Evolutionary conservation across 2,888 invertebrate species (phyloP).

Genomic region (Homarus gammarus): DNA sequence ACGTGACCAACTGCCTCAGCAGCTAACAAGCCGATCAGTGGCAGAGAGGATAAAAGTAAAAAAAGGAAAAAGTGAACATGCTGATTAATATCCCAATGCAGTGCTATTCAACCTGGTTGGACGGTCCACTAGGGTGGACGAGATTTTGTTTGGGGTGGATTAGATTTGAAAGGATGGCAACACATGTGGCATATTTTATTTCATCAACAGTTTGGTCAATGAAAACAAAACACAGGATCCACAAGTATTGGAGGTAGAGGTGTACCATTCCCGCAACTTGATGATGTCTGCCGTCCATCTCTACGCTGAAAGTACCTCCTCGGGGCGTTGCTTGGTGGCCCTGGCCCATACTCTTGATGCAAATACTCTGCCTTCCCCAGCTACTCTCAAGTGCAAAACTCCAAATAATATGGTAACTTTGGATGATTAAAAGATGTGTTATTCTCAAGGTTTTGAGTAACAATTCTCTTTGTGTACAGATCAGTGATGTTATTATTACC

Average conservation of each 20-base stretch:
- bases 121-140: no score
- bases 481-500: no score
- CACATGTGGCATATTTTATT: not conserved
- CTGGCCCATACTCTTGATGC: slow-evolving; percentile 74
- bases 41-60: no score
- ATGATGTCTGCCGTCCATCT: slow-evolving; percentile 55
- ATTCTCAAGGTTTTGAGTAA: not conserved
- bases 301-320: slow-evolving; percentile 38
- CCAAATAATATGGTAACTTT: not conserved
- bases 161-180: no score
- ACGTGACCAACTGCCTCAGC: no score
- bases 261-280: slow-evolving; percentile 54
- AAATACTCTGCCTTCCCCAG: slow-evolving; percentile 73
- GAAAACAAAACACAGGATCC: slow-evolving; percentile 41
- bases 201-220: slow-evolving; percentile 57
- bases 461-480: no score
- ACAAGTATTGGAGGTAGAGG: slow-evolving; percentile 51
- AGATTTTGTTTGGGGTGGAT: no score
- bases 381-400: slow-evolving; percentile 50
- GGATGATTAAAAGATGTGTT: not conserved
- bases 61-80: no score
- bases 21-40: no score
- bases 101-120: no score
- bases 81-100: no score
- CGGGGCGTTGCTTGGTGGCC: slow-evolving; percentile 52